These are phyloP conservation scores for Sitobion miscanthi DNA, from an alignment of 1,140 invertebrate genomes.

Conservation along the genomic window DNA sequence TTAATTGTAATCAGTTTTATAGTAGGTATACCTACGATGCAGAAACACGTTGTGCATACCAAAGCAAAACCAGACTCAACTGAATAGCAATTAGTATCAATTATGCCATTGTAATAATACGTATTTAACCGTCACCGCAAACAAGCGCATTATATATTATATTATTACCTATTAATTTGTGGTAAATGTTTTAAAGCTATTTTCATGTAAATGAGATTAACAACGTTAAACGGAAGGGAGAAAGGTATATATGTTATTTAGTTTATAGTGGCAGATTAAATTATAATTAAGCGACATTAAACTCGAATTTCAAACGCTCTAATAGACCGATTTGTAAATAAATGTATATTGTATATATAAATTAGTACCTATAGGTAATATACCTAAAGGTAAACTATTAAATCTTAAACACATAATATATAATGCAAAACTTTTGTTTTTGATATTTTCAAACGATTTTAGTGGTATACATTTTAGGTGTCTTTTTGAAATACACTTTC, in stretches of 20 bases:
- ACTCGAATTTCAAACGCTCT: not conserved
- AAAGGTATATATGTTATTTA: not conserved
- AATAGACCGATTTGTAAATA: not conserved
- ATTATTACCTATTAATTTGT: not conserved
- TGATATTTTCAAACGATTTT: not conserved
- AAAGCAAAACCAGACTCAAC: not conserved
- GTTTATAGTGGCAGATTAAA: constrained; percentile 14
- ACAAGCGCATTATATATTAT: not conserved
- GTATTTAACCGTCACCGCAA: not conserved
- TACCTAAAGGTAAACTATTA: not conserved
- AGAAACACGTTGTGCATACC: not conserved
- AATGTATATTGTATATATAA: not conserved
- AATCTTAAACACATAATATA: not conserved
- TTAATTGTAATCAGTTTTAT: no score
- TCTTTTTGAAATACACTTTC: not conserved
- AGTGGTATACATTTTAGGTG: not conserved
- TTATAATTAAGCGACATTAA: constrained; percentile 5
- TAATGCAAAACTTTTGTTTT: not conserved
- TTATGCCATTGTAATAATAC: not conserved
- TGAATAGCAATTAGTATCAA: not conserved
- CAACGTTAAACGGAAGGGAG: not conserved
- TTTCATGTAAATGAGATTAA: not conserved
- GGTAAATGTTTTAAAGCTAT: not conserved
- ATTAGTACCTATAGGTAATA: not conserved
- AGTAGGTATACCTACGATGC: not conserved